These are phyloP conservation scores for Ophiothrix spiculata DNA, from an alignment of 35 echinoderm and acorn worm species.

Conservation along the genomic window DNA sequence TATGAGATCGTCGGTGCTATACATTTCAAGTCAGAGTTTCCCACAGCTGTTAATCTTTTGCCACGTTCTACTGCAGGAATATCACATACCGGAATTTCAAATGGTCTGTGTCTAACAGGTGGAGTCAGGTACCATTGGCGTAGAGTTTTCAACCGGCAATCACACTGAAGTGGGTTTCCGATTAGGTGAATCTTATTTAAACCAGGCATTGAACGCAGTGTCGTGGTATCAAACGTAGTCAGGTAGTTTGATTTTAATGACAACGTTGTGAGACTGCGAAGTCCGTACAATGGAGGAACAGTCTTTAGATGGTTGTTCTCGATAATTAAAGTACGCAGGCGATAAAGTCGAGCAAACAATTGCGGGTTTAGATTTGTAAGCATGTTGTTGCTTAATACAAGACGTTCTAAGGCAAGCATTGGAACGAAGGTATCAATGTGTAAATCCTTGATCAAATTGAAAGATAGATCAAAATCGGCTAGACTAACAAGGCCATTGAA, in stretches of 20 bases:
- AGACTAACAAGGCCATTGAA: constrained; percentile 47
- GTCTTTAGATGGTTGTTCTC: constrained; percentile 55
- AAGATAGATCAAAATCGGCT: constrained; percentile 67
- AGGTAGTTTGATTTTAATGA: constrained; percentile 24
- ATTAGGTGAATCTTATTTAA: constrained; percentile 50
- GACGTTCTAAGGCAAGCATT: constrained; percentile 49
- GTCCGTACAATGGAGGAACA: no score
- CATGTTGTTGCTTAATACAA: constrained; percentile 73
- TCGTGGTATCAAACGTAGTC: constrained; percentile 52
- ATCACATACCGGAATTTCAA: constrained; percentile 63
- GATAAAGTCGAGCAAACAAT: constrained; percentile 43
- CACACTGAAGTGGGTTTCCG: constrained; percentile 71
- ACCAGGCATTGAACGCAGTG: constrained; percentile 45
- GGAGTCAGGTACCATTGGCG: constrained; percentile 54
- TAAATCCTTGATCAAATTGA: constrained; percentile 56
- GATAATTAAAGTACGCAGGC: constrained; percentile 36
- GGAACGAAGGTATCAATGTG: constrained; percentile 23
- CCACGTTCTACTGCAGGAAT: constrained; percentile 35
- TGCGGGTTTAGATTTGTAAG: constrained; percentile 31
- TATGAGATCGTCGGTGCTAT: constrained; percentile 29
- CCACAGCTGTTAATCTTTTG: constrained; percentile 47
- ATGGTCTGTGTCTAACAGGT: constrained; percentile 30
- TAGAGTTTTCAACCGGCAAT: constrained; percentile 52
- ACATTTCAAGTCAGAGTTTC: constrained; percentile 45
- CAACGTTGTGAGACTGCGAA: constrained; percentile 15